Evolutionary conservation across 2,113 vertebrate genomes (phyloP).

Genomic region (Hemibagrus wyckioides): DNA sequence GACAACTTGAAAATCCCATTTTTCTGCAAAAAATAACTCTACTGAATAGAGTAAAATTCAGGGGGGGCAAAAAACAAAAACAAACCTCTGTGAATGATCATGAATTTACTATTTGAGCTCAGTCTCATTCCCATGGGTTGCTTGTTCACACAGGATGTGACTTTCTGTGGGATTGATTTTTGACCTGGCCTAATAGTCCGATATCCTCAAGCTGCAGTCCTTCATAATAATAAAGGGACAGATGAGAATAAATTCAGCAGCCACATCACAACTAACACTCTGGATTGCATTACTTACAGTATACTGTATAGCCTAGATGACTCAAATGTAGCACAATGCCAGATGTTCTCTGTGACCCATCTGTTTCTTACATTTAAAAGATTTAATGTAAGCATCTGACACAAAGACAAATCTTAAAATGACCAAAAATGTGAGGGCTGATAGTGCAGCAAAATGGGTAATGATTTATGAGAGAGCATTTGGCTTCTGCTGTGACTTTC

Average conservation of each 20-base stretch:
- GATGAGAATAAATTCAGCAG: constrained; percentile 25
- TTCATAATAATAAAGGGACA: constrained; percentile 12
- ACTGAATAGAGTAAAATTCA: too few relatives aligned
- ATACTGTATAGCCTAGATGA: constrained; percentile 3
- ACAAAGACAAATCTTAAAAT: constrained; percentile 1
- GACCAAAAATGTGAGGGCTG: neutral
- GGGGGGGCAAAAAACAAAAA: too few relatives aligned
- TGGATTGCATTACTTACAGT: neutral
- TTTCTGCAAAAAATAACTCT: neutral
- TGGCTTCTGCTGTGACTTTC: neutral
- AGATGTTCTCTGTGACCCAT: neutral
- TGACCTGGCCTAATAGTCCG: constrained; percentile 29
- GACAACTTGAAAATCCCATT: neutral
- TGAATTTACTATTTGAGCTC: neutral
- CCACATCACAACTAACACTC: neutral
- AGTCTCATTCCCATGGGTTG: constrained; percentile 40
- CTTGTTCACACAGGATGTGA: constrained; percentile 54
- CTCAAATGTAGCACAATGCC: neutral
- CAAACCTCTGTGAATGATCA: neutral
- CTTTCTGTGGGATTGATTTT: constrained; percentile 39
- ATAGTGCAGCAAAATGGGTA: neutral
- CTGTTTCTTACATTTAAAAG: constrained; percentile 1
- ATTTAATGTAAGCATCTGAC: neutral
- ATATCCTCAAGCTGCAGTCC: constrained; percentile 11
- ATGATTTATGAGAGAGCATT: neutral